phyloP scores from a whole-genome alignment of 2,797 vertebrate genomes.

The Malacoctenus gilli region DNA sequence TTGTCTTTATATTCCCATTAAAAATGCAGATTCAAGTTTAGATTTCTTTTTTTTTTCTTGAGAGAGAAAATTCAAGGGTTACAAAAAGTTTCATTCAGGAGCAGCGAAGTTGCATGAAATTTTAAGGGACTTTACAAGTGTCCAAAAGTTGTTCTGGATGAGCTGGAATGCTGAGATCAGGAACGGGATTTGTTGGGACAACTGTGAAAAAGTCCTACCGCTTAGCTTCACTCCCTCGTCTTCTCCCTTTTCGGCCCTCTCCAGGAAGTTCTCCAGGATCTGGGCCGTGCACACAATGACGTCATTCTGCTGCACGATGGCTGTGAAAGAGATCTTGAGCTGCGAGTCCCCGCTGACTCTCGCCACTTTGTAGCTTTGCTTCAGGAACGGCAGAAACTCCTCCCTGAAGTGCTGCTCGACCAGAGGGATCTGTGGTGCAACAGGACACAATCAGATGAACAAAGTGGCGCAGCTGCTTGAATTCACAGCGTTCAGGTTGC shows the following conservation, averaged over 20 bases:
- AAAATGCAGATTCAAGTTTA: no score
- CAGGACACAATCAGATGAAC: background rate
- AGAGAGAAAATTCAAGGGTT: no score
- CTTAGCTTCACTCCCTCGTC: constrained; percentile 88
- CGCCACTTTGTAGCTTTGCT: constrained; percentile 82
- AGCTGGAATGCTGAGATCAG: background rate
- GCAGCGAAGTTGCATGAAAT: no score
- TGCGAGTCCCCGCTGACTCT: constrained; percentile 89
- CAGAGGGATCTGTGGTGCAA: constrained; percentile 85
- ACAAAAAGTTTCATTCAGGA: no score
- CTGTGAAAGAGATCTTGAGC: constrained; percentile 93
- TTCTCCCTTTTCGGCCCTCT: constrained; percentile 78
- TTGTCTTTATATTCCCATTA: no score
- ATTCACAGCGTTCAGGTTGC: background rate
- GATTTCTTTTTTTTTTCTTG: no score
- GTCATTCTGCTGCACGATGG: constrained; percentile 84
- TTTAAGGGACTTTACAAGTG: no score
- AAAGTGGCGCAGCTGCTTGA: no score
- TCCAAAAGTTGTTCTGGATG: background rate
- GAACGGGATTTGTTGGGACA: no score
- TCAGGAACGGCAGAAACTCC: constrained; percentile 90
- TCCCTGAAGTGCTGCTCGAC: constrained; percentile 90
- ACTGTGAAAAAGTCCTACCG: constrained; percentile 79
- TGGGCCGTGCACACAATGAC: constrained; percentile 96
- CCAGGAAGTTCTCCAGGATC: constrained; percentile 93